Evolutionary conservation across 1,140 invertebrate species (phyloP).

Genomic region (Meteorus sp.): DNA sequence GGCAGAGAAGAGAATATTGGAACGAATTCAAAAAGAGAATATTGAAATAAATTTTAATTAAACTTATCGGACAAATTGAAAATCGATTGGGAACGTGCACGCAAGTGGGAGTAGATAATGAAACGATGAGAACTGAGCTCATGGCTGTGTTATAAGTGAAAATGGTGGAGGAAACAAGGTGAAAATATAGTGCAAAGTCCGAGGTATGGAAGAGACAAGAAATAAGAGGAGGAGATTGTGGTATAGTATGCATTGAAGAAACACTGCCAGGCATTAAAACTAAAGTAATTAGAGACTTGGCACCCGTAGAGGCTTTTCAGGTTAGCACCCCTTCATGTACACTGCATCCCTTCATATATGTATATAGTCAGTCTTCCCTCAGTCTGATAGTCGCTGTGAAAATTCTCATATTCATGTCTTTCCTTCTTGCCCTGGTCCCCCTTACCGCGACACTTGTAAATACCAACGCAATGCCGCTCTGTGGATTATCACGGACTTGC

Average conservation of each 20-base stretch:
- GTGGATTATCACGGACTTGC: conserved; percentile 17
- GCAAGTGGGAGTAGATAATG: no score
- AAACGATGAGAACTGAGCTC: no score
- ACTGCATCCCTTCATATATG: no score
- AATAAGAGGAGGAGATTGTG: conserved; percentile 10
- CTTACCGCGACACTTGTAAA: conserved; percentile 8
- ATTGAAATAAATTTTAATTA: no score
- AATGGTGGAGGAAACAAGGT: background rate
- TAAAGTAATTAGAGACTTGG: conserved; percentile 32
- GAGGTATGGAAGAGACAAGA: background rate
- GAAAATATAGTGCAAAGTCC: conserved; percentile 6
- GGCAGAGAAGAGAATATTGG: no score
- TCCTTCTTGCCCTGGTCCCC: background rate
- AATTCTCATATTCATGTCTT: conserved; percentile 14
- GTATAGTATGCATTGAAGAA: no score
- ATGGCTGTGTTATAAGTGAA: background rate
- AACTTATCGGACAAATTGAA: no score
- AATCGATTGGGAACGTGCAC: no score
- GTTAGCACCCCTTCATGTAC: conserved; percentile 12
- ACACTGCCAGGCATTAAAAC: conserved; percentile 25
- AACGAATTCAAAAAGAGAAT: no score
- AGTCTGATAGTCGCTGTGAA: conserved; percentile 23
- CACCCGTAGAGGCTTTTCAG: conserved; percentile 20
- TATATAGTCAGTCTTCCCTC: no score
- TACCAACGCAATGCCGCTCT: conserved; percentile 8